phyloP scores from a whole-genome alignment of 2,797 vertebrate species.

The Sebastes trivittatus region DNA sequence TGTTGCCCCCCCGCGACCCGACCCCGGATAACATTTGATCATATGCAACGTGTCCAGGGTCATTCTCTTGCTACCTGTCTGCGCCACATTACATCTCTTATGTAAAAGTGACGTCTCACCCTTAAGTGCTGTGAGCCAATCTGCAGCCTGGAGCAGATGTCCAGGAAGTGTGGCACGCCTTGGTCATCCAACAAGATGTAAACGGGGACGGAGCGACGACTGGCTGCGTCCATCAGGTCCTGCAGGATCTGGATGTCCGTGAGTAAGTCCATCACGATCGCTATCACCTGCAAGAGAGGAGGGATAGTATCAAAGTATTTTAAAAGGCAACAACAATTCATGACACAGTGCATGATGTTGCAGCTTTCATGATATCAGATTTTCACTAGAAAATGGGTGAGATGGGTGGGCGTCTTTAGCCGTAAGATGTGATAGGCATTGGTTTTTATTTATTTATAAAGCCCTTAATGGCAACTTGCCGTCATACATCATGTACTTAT shows the following conservation, averaged over 20 bases:
- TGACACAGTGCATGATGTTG: neutral
- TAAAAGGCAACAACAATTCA: neutral
- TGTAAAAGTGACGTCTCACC: constrained; percentile 67
- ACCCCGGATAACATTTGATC: too few species aligned
- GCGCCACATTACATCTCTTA: neutral
- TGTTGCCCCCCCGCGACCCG: too few species aligned
- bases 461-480: too few species aligned
- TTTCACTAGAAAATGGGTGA: too few species aligned
- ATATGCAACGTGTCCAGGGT: neutral
- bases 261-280: constrained; percentile 94
- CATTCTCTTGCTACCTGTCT: neutral
- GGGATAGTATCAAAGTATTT: neutral
- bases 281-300: constrained; percentile 85
- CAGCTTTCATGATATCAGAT: too few species aligned
- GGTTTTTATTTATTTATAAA: too few species aligned
- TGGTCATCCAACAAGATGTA: constrained; percentile 90
- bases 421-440: too few species aligned
- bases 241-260: constrained; percentile 92
- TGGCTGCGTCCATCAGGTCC: constrained; percentile 90
- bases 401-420: too few species aligned
- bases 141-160: constrained; percentile 90
- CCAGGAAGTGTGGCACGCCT: constrained; percentile 87
- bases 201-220: constrained; percentile 85
- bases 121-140: constrained; percentile 84
- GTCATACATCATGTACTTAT: too few species aligned